Evolutionary conservation across 2,888 invertebrate genomes (phyloP).

Genomic region (Campoletis raptor): DNA sequence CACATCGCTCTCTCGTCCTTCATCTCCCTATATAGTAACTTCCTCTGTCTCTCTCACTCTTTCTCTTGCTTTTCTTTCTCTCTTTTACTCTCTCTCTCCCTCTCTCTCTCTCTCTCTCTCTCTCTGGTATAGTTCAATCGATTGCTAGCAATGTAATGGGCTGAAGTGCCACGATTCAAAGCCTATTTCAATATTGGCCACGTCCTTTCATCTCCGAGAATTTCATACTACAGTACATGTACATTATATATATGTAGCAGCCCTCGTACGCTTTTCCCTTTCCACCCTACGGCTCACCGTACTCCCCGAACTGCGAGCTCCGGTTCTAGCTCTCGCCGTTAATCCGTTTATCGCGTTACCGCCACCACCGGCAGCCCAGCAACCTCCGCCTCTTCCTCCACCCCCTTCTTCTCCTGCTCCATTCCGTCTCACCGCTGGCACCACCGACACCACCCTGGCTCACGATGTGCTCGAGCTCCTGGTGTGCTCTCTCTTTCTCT

Average conservation of each 20-base stretch:
- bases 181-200: neutral
- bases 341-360: conserved; percentile 84
- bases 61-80: conserved; percentile 48
- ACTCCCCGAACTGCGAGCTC: conserved; percentile 78
- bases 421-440: conserved; percentile 46
- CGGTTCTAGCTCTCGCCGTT: conserved; percentile 77
- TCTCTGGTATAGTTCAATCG: neutral
- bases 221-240: neutral
- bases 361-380: conserved; percentile 77
- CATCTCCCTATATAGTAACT: conserved; percentile 60
- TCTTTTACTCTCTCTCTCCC: conserved; percentile 20
- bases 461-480: conserved; percentile 13
- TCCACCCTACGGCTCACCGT: conserved; percentile 63
- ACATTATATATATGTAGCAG: conserved; percentile 22
- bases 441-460: conserved; percentile 40
- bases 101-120: conserved; percentile 27
- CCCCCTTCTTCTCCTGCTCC: conserved; percentile 24
- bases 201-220: conserved; percentile 21
- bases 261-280: conserved; percentile 48
- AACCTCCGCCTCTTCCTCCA: conserved; percentile 62
- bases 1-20: conserved; percentile 56
- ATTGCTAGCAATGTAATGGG: conserved; percentile 19
- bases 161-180: neutral
- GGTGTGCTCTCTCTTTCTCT: neutral
- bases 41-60: conserved; percentile 45